phyloP scores from a whole-genome alignment of 1,140 invertebrate genomes.

The Cyphomyrmex costatus region DNA sequence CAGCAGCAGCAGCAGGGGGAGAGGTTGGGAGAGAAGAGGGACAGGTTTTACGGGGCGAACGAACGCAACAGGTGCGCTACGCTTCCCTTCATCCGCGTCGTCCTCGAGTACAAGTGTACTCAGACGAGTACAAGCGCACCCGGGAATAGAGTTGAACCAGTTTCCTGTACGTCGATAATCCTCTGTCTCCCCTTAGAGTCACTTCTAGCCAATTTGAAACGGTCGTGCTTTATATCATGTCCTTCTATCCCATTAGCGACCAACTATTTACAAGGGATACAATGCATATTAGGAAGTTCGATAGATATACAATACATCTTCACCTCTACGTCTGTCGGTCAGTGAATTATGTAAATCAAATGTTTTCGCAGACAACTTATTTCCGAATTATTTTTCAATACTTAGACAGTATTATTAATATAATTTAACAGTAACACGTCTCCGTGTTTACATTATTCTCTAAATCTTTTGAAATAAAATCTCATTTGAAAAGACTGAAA shows the following conservation, averaged over 20 bases:
- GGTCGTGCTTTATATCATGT: constrained; percentile 22
- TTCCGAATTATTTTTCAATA: too few relatives aligned
- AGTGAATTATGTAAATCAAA: background rate
- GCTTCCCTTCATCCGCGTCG: constrained; percentile 48
- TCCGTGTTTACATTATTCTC: background rate
- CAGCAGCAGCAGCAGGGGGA: background rate
- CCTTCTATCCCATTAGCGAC: background rate
- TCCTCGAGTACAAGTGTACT: constrained; percentile 47
- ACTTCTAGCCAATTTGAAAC: background rate
- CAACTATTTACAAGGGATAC: constrained; percentile 23
- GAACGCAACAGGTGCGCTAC: constrained; percentile 75
- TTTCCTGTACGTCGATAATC: constrained; percentile 46
- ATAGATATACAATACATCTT: too few relatives aligned
- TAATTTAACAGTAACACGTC: background rate
- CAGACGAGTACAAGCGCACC: constrained; percentile 29
- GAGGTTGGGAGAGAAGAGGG: constrained; percentile 25
- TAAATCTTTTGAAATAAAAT: too few relatives aligned
- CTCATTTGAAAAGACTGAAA: too few relatives aligned
- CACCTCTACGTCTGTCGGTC: background rate
- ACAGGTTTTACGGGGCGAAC: constrained; percentile 71
- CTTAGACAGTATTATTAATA: background rate
- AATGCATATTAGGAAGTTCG: constrained; percentile 35
- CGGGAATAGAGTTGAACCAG: background rate
- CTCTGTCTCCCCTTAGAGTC: background rate
- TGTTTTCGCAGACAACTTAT: background rate